Evolutionary conservation across 2,113 vertebrate genomes (phyloP).

Genomic region (Oreochromis tanganicae): DNA sequence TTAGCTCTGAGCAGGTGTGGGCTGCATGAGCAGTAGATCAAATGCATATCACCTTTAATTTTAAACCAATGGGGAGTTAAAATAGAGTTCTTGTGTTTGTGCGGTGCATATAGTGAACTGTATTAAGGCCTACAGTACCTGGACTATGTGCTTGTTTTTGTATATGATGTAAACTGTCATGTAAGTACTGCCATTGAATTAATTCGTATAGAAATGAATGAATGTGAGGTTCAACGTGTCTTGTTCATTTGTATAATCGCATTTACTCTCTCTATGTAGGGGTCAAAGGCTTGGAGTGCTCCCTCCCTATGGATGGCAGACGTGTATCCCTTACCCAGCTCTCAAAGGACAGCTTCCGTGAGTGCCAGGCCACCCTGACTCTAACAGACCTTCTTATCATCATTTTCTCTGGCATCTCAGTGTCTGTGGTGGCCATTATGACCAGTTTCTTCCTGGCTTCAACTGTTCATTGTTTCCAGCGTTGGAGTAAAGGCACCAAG

Average conservation of each 20-base stretch:
- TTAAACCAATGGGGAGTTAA: not conserved
- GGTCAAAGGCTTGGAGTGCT: slow-evolving; percentile 88
- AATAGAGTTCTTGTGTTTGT: not conserved
- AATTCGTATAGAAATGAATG: not conserved
- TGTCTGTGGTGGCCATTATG: slow-evolving; percentile 93
- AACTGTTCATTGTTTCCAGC: slow-evolving; percentile 95
- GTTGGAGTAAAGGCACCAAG: slow-evolving; percentile 88
- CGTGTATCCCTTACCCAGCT: slow-evolving; percentile 85
- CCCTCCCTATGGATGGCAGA: slow-evolving; percentile 83
- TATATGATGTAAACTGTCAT: not conserved
- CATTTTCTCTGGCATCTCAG: slow-evolving; percentile 95
- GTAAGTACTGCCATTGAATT: not conserved
- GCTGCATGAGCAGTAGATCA: not conserved
- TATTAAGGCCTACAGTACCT: not conserved
- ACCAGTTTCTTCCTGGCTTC: slow-evolving; percentile 97
- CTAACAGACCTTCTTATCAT: slow-evolving; percentile 95
- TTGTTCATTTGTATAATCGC: not conserved
- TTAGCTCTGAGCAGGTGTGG: not conserved
- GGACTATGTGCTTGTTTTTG: not conserved
- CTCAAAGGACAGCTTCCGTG: slow-evolving; percentile 92
- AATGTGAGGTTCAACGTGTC: not conserved
- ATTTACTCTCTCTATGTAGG: slow-evolving; percentile 68
- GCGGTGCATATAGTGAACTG: not conserved
- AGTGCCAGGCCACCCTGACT: slow-evolving; percentile 90
- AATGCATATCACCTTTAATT: not conserved